phyloP scores from a whole-genome alignment of 2,113 vertebrate genomes.

The Lepus timidus region DNA sequence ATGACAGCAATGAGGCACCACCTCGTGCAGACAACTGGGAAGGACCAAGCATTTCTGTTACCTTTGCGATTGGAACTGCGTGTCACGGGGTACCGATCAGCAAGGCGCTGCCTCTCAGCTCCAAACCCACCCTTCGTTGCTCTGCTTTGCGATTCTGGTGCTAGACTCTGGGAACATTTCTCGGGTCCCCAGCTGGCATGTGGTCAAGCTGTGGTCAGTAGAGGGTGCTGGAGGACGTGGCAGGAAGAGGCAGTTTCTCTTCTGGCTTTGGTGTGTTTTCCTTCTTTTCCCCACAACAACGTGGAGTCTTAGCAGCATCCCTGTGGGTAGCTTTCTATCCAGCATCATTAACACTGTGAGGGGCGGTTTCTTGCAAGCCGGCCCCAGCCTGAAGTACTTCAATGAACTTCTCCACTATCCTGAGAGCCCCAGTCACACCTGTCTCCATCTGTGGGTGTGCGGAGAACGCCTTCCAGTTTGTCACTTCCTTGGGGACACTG shows the following conservation, averaged over 20 bases:
- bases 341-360: background rate
- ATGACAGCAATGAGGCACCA: background rate
- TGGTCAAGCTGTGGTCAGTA: background rate
- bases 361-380: background rate
- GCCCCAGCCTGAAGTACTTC: background rate
- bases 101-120: no score
- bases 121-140: background rate
- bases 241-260: background rate
- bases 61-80: background rate
- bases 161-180: background rate
- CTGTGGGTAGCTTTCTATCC: background rate
- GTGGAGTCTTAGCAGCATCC: background rate
- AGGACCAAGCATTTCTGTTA: background rate
- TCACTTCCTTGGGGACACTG: background rate
- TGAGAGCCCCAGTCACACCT: background rate
- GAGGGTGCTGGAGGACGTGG: background rate
- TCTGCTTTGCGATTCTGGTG: background rate
- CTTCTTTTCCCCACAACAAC: background rate
- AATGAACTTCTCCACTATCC: background rate
- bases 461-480: background rate
- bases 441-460: background rate
- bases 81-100: background rate
- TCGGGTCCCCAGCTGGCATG: background rate
- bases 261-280: background rate
- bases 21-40: slow-evolving; percentile 21